phyloP scores from a whole-genome alignment of 2,113 vertebrate genomes.

The Cettia cetti region DNA sequence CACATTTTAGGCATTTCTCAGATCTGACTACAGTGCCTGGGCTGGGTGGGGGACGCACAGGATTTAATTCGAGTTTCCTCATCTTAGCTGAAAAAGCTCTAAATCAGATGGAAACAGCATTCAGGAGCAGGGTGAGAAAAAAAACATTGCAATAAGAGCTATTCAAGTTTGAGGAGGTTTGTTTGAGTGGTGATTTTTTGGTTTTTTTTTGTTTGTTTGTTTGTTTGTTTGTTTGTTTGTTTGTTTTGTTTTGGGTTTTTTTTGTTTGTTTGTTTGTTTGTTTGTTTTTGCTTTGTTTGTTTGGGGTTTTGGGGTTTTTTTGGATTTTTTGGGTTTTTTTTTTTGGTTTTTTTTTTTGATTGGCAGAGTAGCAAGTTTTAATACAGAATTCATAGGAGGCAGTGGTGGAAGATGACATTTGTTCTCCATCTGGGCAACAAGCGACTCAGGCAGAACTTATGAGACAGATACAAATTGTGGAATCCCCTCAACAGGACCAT shows the following conservation, averaged over 20 bases:
- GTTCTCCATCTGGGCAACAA: not conserved
- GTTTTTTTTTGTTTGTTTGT: no score
- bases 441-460: not conserved
- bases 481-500: not conserved
- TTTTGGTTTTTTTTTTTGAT: not conserved
- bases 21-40: not conserved
- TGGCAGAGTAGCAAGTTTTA: not conserved
- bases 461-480: constrained; percentile 50
- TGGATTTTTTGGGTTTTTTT: not conserved
- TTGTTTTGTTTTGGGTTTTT: no score
- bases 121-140: not conserved
- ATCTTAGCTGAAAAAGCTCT: not conserved
- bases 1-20: constrained; percentile 6
- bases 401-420: not conserved
- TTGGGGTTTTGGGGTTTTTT: no score
- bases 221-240: no score
- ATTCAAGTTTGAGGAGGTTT: no score
- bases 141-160: not conserved
- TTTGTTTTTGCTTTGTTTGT: no score
- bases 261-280: no score
- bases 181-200: no score
- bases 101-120: not conserved
- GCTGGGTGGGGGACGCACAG: not conserved
- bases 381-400: not conserved
- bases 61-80: not conserved